phyloP scores from a whole-genome alignment of 2,888 invertebrate species.

The Taphrorychus bicolor region DNA sequence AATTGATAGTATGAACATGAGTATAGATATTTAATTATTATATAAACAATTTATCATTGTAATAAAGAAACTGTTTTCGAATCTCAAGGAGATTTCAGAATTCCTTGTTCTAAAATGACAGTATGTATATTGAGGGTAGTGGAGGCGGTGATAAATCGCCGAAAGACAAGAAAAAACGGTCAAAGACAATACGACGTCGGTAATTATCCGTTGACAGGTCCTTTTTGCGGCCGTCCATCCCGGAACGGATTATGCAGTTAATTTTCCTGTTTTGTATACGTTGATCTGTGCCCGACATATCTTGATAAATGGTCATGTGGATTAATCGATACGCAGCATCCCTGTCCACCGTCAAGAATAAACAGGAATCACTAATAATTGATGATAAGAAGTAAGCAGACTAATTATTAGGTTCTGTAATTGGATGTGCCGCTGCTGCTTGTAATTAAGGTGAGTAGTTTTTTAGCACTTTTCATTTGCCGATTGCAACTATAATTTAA shows the following conservation, averaged over 20 bases:
- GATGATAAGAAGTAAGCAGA: too few relatives aligned
- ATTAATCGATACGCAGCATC: background rate
- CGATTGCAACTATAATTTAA: too few relatives aligned
- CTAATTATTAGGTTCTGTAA: too few relatives aligned
- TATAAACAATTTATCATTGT: background rate
- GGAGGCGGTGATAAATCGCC: background rate
- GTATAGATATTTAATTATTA: conserved; percentile 26
- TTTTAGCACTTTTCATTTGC: too few relatives aligned
- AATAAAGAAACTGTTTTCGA: background rate
- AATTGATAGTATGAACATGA: conserved; percentile 26
- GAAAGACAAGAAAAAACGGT: background rate
- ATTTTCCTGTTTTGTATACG: conserved; percentile 28
- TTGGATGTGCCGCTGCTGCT: too few relatives aligned
- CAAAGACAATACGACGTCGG: conserved; percentile 6
- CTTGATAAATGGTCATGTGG: conserved; percentile 15
- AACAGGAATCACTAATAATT: background rate
- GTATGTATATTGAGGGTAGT: background rate
- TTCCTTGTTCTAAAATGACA: background rate
- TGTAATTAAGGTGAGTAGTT: too few relatives aligned
- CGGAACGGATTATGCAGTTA: conserved; percentile 24
- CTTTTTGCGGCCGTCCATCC: conserved; percentile 17
- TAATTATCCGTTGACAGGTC: conserved; percentile 18
- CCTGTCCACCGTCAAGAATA: background rate
- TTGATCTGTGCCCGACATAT: conserved; percentile 15
- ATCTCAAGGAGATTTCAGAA: background rate